These are phyloP conservation scores for Stenodema calcarata DNA, from an alignment of 2,888 invertebrate species.

Conservation along the genomic window DNA sequence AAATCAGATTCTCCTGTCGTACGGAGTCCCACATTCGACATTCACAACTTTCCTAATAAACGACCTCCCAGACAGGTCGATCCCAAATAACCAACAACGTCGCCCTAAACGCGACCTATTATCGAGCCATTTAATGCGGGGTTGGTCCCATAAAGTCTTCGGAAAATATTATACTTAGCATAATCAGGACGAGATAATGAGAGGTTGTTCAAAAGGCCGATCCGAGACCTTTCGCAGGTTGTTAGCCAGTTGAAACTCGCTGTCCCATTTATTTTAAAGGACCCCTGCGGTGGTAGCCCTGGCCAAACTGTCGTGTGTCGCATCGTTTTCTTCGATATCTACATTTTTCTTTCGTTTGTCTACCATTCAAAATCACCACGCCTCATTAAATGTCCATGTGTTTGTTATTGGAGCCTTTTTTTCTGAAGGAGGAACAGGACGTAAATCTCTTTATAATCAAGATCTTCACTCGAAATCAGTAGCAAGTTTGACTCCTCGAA, in stretches of 20 bases:
- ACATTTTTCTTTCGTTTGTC: background rate
- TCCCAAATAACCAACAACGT: too few relatives aligned
- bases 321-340: background rate
- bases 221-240: background rate
- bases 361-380: background rate
- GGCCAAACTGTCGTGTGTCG: background rate
- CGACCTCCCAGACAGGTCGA: too few relatives aligned
- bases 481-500: background rate
- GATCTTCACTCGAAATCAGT: background rate
- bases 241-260: background rate
- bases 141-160: too few relatives aligned
- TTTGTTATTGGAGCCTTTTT: background rate
- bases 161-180: too few relatives aligned
- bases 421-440: background rate
- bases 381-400: background rate
- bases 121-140: too few relatives aligned
- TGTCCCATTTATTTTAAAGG: background rate
- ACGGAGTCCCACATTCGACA: too few relatives aligned
- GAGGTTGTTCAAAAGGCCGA: background rate
- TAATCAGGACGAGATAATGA: too few relatives aligned
- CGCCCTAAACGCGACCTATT: too few relatives aligned
- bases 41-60: too few relatives aligned
- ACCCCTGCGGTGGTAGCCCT: background rate
- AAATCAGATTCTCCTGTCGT: too few relatives aligned
- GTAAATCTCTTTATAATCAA: background rate